A percentile compares a stretch with the other conserved stretches of the same genome.
phyloP scores from a whole-genome alignment of 2,797 vertebrate genomes.

The Manis crassicaudata region DNA sequence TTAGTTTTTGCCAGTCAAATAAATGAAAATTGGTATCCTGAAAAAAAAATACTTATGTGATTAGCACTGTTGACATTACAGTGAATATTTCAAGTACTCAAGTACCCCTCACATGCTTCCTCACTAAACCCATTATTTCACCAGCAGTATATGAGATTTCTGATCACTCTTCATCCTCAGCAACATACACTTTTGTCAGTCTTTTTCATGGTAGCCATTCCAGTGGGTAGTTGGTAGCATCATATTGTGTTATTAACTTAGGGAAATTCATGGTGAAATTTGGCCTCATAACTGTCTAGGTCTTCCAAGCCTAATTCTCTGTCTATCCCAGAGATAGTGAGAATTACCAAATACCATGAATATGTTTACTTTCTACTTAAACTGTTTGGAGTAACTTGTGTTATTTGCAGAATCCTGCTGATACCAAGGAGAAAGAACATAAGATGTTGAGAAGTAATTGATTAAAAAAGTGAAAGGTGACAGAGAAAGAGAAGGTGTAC shows the following conservation, averaged over 20 bases:
- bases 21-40: background rate
- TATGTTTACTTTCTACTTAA: background rate
- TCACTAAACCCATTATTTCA: background rate
- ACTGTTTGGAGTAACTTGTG: background rate
- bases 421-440: background rate
- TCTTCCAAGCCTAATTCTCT: background rate
- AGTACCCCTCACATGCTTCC: background rate
- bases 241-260: background rate
- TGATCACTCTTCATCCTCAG: background rate
- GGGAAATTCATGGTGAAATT: background rate
- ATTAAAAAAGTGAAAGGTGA: background rate
- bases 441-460: background rate
- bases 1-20: slow-evolving; percentile 1
- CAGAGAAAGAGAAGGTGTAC: background rate
- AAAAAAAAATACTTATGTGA: background rate
- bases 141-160: background rate
- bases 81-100: background rate
- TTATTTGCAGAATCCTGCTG: background rate
- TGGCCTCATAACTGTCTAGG: background rate
- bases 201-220: background rate
- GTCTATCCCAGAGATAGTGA: background rate
- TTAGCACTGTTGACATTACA: background rate
- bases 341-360: background rate
- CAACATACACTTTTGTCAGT: background rate
- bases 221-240: background rate